Base-by-base conservation (phyloP, 1,140 invertebrate species). In the Lethrus apterus region DNA sequence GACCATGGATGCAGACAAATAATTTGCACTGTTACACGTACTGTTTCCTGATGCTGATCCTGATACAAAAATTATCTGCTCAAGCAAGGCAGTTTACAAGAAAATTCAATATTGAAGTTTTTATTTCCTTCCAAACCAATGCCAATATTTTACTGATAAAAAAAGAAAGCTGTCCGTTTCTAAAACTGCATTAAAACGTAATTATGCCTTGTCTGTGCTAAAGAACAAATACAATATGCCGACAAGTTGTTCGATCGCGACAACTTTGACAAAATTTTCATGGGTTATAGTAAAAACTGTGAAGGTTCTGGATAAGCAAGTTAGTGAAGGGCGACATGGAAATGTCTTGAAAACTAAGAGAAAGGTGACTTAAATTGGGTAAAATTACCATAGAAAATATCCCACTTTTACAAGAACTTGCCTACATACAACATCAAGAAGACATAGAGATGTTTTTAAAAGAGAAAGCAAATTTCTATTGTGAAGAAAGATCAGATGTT, bases 101-200 rank as follows among this genome's bases (percentile, higher is more conserved):
- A 0, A 57, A 70, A 2, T 75, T 78, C 41, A 49, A 70, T 20
- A 55, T 76, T 3, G 56, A 69, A 24, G 64, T 73, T 11, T 79
- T 79, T 57, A 71, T 23, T 62, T 71, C 13, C 75, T 79, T 62
- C 71, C 77, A 15, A 64, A 77, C 48, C 78, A 78, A 8, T 54
- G 70, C 34, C 51, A 56, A 11, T 60, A 70, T 43, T 80, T 79
- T 56, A 55, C 59, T 41, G 56, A 77, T 58, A n/a, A 48, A 9
- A 63, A 17, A 10, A 42, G 23, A 13, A n/a, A n/a, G n/a, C 23
- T 5, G n/a, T 7, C 23, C n/a, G n/a, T 5, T 7, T 26, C 23
- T 26, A n/a, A 26, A 7, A 26, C 5, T 26, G 5, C 5, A 26
- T 5, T 26, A 5, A n/a, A 26, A 26, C 23, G 23, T 11, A 21